phyloP scores from a whole-genome alignment of 2,888 invertebrate genomes.

The Fabriciana adippe region DNA sequence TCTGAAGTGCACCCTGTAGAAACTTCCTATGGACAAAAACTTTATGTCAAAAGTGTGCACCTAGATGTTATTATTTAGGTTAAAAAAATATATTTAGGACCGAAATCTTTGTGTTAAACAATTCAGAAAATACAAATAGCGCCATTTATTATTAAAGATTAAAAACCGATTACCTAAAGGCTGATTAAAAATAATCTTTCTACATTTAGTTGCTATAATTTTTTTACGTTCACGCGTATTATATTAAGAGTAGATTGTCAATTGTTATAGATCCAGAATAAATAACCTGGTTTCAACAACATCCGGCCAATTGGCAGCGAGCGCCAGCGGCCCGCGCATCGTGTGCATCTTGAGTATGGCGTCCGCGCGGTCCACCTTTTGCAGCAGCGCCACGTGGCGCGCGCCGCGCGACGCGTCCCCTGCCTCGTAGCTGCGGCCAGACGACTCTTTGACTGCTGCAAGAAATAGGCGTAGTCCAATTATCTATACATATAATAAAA shows the following conservation, averaged over 20 bases:
- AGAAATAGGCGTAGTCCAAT: not conserved
- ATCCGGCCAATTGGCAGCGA: conserved; percentile 85
- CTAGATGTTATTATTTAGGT: not conserved
- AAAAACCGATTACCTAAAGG: not conserved
- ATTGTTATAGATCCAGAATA: not conserved
- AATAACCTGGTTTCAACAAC: conserved; percentile 83
- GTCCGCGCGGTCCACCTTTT: conserved; percentile 86
- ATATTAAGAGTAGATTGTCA: not conserved
- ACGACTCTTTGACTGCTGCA: conserved; percentile 50
- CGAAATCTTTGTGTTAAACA: not conserved
- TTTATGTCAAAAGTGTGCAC: not conserved
- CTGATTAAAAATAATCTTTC: no score
- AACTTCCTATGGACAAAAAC: conserved; percentile 64
- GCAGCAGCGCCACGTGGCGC: conserved; percentile 83
- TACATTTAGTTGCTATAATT: no score
- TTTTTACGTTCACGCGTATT: no score
- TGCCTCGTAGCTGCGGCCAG: conserved; percentile 66
- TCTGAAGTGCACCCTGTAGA: conserved; percentile 86
- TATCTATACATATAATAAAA: no score
- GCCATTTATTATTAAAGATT: not conserved
- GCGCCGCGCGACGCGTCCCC: conserved; percentile 84
- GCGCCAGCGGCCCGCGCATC: conserved; percentile 76
- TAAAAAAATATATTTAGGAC: not conserved
- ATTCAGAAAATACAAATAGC: no score
- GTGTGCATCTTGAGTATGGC: conserved; percentile 85